Evolutionary conservation across 92 coral and sea anemone species (phyloP).

Genomic region (Scolanthus callimorphus): DNA sequence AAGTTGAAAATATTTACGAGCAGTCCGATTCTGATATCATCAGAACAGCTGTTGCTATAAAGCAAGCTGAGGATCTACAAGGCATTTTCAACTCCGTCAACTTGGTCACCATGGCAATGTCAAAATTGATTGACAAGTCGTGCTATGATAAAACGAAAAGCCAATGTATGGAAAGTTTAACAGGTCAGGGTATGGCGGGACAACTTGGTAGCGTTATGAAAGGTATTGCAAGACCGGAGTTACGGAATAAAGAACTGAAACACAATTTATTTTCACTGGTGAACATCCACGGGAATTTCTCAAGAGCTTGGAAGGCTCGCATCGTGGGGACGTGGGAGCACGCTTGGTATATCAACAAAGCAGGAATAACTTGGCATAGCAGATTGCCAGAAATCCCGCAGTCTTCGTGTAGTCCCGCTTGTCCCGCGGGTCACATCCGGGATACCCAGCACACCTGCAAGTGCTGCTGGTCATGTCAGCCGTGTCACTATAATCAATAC

Average conservation of each 20-base stretch:
- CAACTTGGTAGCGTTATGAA: constrained; percentile 22
- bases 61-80: constrained; percentile 39
- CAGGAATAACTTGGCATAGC: constrained; percentile 44
- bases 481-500: constrained; percentile 72
- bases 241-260: constrained; percentile 6
- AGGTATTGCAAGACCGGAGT: neutral
- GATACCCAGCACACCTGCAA: constrained; percentile 43
- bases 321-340: constrained; percentile 75
- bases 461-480: constrained; percentile 82
- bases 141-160: constrained; percentile 24
- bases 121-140: constrained; percentile 10
- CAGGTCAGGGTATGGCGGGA: constrained; percentile 1
- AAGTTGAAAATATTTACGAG: too few relatives aligned
- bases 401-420: constrained; percentile 59
- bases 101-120: constrained; percentile 45
- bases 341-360: constrained; percentile 59
- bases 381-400: constrained; percentile 27
- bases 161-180: constrained; percentile 9
- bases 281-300: constrained; percentile 29
- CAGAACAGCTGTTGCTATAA: constrained; percentile 1
- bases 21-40: neutral
- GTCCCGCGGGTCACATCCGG: constrained; percentile 69
- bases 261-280: constrained; percentile 64
- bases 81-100: constrained; percentile 56
- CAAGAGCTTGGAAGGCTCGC: constrained; percentile 9